These are phyloP conservation scores for Crotophaga sulcirostris DNA, from an alignment of 2,113 vertebrate genomes.

Conservation along the genomic window DNA sequence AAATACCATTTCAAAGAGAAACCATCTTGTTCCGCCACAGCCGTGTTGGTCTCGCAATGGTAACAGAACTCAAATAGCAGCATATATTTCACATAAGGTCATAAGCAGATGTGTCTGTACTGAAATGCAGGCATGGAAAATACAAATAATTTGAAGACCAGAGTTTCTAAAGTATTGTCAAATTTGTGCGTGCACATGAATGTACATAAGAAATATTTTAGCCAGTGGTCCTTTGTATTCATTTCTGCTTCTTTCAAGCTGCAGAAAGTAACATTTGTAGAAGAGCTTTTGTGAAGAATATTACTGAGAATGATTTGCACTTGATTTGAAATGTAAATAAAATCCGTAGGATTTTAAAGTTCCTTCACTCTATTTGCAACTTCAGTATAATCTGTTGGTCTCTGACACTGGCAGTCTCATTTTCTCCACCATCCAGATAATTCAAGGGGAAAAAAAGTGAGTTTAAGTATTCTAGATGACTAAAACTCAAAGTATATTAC, in stretches of 20 bases:
- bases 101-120: not conserved
- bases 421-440: not conserved
- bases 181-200: not conserved
- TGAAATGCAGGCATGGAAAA: not conserved
- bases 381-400: not conserved
- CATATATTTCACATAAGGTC: not conserved
- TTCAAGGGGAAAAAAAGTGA: not conserved
- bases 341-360: not conserved
- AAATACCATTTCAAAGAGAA: constrained; percentile 8
- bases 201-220: not conserved
- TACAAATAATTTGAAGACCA: not conserved
- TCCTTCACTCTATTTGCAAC: not conserved
- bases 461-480: not conserved
- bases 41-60: not conserved
- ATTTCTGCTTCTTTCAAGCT: not conserved
- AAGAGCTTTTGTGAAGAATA: not conserved
- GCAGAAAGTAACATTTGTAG: not conserved
- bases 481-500: not conserved
- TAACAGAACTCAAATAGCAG: not conserved
- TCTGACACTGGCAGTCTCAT: not conserved
- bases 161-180: not conserved
- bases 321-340: not conserved
- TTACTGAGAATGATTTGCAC: not conserved
- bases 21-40: not conserved
- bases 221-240: not conserved